Conservation (phyloP, 1,140 invertebrate genomes). For the Aphelinus certus region DNA sequence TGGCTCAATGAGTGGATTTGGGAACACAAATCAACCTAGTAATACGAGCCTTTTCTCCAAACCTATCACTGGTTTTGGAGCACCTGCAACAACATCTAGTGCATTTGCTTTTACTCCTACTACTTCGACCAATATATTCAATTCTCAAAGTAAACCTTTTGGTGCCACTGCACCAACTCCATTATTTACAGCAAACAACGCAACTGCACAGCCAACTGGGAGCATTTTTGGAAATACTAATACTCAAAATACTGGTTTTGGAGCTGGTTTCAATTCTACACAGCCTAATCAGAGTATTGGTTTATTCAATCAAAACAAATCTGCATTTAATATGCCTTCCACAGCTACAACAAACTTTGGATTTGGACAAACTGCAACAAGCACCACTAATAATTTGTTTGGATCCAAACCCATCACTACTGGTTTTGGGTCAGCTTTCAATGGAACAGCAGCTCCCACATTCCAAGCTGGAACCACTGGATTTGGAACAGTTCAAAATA, state of each 20-base stretch:
- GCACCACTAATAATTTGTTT: conserved; percentile 61
- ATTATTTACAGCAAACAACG: conserved; percentile 57
- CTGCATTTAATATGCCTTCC: conserved; percentile 62
- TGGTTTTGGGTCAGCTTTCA: conserved; percentile 70
- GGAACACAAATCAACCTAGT: conserved; percentile 58
- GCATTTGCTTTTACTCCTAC: conserved; percentile 68
- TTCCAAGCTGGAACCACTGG: conserved; percentile 56
- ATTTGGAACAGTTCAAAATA: conserved; percentile 63
- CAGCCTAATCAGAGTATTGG: conserved; percentile 65
- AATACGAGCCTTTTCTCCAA: conserved; percentile 65
- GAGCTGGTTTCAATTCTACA: conserved; percentile 54
- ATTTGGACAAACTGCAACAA: conserved; percentile 61
- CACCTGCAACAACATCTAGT: conserved; percentile 68
- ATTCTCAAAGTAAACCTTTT: conserved; percentile 63
- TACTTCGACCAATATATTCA: conserved; percentile 63
- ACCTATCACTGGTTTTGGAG: conserved; percentile 66
- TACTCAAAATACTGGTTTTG: conserved; percentile 61
- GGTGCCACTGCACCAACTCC: conserved; percentile 58
- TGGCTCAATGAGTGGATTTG: conserved; percentile 68
- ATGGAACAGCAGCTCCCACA: conserved; percentile 59
- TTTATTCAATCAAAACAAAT: conserved; percentile 64
- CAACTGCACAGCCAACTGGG: conserved; percentile 52
- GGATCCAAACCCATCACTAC: conserved; percentile 60
- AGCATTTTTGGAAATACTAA: conserved; percentile 61
- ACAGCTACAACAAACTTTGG: conserved; percentile 63